Evolutionary conservation across 2,797 vertebrate genomes (phyloP), one percentile per base, ranked within the genome.

Genomic region (Chaetophractus vellerosus): DNA sequence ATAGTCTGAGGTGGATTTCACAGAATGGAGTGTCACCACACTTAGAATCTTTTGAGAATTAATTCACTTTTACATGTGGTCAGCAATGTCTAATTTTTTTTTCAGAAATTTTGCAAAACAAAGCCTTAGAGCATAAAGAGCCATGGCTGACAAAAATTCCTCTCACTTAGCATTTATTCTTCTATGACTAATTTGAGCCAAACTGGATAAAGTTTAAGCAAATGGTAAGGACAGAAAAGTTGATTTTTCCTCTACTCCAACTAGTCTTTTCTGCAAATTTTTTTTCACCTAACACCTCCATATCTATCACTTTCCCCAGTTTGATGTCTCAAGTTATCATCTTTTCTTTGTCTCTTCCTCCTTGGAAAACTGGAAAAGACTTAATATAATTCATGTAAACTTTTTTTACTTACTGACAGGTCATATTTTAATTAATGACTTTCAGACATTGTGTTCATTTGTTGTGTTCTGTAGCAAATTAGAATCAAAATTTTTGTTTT

Each of bases 401-500:
- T 61, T 89, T 92, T 92, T 61, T 38, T 3, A 26, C 28, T 68
- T 71, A 71, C 16, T 81, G 24, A 72, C 31, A 80, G 69, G 9
- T 24, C 18, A 66, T 79, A 66, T 79, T 80, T 83, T 83, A 87
- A 52, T 57, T 33, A 85, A 21, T 79, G 6, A 33, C 71, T 92
- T 88, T 63, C 63, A 87, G 31, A 23, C 6, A 55, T n/a, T 63
- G 3, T n/a, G 4, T 79, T 93, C 79, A 87, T 31, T 69, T 79
- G 41, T 28, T 82, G n/a, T n/a, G n/a, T 2, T n/a, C 64, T 74
- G 2, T 33, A 80, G n/a, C 41, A 50, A 71, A 61, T 21, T 80
- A 26, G 38, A 96, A 80, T 79, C 12, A 83, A 80, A 90, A 24
- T 66, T 59, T 48, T 33, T 92, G 21, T 68, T 80, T 74, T 87